A percentile compares a stretch with the other conserved stretches of the same genome.
phyloP scores from a whole-genome alignment of 2,797 vertebrate genomes.

The Cygnus olor region DNA sequence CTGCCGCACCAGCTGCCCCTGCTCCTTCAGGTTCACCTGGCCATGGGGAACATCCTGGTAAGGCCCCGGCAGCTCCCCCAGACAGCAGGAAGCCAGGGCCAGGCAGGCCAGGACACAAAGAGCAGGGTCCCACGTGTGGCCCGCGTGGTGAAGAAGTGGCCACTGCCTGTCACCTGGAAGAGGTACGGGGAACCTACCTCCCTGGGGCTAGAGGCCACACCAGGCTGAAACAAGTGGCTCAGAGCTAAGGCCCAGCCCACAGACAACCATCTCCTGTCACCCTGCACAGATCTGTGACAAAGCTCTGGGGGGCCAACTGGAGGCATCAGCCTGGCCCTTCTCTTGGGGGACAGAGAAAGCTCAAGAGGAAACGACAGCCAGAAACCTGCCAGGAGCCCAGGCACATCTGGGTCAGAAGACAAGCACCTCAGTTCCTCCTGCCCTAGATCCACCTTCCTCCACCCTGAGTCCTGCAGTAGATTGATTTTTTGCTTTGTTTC shows the following conservation, averaged over 20 bases:
- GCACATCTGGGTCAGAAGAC: not conserved
- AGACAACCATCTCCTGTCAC: not conserved
- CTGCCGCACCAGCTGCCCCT: constrained; percentile 94
- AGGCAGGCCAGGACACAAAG: not conserved
- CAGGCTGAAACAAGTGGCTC: not conserved
- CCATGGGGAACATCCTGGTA: not conserved
- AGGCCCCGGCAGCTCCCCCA: not conserved
- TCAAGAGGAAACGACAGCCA: not conserved
- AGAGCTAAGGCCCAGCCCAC: not conserved
- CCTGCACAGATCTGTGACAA: not conserved
- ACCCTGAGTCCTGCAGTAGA: not conserved
- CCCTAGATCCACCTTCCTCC: not conserved
- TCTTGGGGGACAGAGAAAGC: not conserved
- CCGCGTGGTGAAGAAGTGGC: not conserved
- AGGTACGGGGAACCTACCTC: no score
- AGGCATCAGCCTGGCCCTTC: not conserved
- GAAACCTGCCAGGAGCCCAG: not conserved
- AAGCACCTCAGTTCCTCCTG: not conserved
- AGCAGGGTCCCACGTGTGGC: not conserved
- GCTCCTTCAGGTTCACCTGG: constrained; percentile 97
- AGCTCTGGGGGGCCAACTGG: not conserved
- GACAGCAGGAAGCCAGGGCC: not conserved
- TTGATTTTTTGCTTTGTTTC: not conserved
- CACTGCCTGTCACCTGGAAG: not conserved
- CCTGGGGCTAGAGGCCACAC: not conserved